A percentile compares a stretch with the other conserved stretches of the same genome.
Evolutionary conservation across 2,888 invertebrate species (phyloP).

Genomic region (Drosophila kambysellisi): DNA sequence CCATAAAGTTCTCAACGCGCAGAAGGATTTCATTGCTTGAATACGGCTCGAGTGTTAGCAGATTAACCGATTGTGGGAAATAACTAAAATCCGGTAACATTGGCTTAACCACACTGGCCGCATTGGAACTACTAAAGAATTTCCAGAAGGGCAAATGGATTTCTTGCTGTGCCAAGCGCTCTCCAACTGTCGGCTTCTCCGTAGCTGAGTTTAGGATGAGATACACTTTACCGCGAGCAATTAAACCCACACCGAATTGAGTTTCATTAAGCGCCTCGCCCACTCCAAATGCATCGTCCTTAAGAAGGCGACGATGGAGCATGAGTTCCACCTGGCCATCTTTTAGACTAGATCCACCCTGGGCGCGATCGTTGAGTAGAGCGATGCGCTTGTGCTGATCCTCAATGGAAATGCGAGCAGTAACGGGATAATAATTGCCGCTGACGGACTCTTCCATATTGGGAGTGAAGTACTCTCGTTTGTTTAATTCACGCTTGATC

Average conservation of each 20-base stretch:
- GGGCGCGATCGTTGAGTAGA: slow-evolving; percentile 90
- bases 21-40: slow-evolving; percentile 87
- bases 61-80: slow-evolving; percentile 90
- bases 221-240: slow-evolving; percentile 90
- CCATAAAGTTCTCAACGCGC: slow-evolving; percentile 91
- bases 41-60: slow-evolving; percentile 93
- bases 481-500: slow-evolving; percentile 88
- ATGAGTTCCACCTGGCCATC: slow-evolving; percentile 93
- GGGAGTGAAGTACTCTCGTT: slow-evolving; percentile 91
- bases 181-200: slow-evolving; percentile 72
- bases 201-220: slow-evolving; percentile 81
- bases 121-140: slow-evolving; percentile 86
- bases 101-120: slow-evolving; percentile 82
- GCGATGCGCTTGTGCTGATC: slow-evolving; percentile 85
- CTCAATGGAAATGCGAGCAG: slow-evolving; percentile 90
- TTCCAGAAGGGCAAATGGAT: slow-evolving; percentile 88
- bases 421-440: slow-evolving; percentile 97
- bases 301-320: slow-evolving; percentile 92
- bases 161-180: slow-evolving; percentile 86
- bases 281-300: slow-evolving; percentile 97
- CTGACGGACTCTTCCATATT: slow-evolving; percentile 89
- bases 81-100: slow-evolving; percentile 70
- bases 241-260: slow-evolving; percentile 89
- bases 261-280: slow-evolving; percentile 95
- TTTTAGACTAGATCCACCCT: slow-evolving; percentile 91